Evolutionary conservation across 2,888 invertebrate genomes (phyloP).

Genomic region (Morinoia aosen): DNA sequence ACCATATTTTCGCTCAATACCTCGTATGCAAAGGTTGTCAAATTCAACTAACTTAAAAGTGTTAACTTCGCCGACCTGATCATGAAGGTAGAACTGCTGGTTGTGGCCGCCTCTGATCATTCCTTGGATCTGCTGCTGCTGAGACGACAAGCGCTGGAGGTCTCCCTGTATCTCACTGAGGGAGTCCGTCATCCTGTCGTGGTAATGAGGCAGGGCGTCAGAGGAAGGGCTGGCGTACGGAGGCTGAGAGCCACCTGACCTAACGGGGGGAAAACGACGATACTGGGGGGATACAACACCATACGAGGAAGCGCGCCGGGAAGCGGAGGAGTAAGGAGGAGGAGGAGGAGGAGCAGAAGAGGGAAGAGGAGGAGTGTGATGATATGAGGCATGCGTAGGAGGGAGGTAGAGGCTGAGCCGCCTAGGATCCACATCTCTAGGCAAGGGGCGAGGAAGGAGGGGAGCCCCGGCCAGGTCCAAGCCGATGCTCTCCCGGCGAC

Average conservation of each 20-base stretch:
- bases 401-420: constrained; percentile 66
- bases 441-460: constrained; percentile 33
- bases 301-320: constrained; percentile 44
- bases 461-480: constrained; percentile 44
- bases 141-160: constrained; percentile 88
- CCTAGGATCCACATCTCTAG: constrained; percentile 59
- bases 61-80: constrained; percentile 62
- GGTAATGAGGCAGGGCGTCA: constrained; percentile 56
- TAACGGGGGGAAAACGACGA: constrained; percentile 51
- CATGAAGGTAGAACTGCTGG: constrained; percentile 68
- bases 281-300: constrained; percentile 43
- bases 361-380: constrained; percentile 20
- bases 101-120: constrained; percentile 68
- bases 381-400: constrained; percentile 57
- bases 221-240: constrained; percentile 49
- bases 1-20: no score
- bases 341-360: constrained; percentile 32
- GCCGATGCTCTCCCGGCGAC: constrained; percentile 37
- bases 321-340: constrained; percentile 42
- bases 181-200: constrained; percentile 88
- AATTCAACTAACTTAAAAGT: no score
- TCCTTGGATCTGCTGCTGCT: constrained; percentile 82
- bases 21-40: no score
- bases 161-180: constrained; percentile 94
- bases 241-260: constrained; percentile 56